Percentiles rank a stretch among this genome's conserved stretches.
Conservation (phyloP, 2,113 vertebrate genomes). For the Chitala chitala region DNA sequence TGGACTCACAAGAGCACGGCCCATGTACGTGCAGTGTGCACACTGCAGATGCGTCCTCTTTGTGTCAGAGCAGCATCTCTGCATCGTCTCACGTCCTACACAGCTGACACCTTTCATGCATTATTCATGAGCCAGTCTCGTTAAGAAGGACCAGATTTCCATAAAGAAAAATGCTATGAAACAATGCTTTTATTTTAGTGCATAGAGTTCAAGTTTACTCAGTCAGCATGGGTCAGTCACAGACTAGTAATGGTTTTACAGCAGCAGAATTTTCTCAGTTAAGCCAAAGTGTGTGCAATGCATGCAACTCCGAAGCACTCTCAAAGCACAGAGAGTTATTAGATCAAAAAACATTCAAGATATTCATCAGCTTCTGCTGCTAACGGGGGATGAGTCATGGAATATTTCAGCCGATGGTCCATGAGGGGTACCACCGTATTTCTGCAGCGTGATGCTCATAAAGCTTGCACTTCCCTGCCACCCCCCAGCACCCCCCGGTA, state of each 20-base stretch:
- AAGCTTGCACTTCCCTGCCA: constrained; percentile 31
- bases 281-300: no score
- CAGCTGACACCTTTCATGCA: neutral
- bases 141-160: neutral
- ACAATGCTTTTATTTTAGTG: neutral
- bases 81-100: neutral
- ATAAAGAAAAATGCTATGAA: neutral
- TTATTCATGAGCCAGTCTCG: constrained; percentile 4
- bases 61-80: neutral
- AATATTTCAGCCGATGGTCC: constrained; percentile 24
- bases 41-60: no score
- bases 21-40: no score
- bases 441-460: constrained; percentile 31
- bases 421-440: constrained; percentile 33
- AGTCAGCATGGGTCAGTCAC: no score
- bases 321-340: no score
- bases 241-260: no score
- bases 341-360: neutral
- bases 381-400: constrained; percentile 33
- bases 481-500: constrained; percentile 23
- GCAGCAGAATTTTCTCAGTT: no score
- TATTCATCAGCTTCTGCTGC: neutral
- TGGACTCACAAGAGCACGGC: no score
- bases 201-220: no score
- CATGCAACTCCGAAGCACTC: no score